phyloP scores from a whole-genome alignment of 1,140 invertebrate genomes.

The Neodiprion lecontei region DNA sequence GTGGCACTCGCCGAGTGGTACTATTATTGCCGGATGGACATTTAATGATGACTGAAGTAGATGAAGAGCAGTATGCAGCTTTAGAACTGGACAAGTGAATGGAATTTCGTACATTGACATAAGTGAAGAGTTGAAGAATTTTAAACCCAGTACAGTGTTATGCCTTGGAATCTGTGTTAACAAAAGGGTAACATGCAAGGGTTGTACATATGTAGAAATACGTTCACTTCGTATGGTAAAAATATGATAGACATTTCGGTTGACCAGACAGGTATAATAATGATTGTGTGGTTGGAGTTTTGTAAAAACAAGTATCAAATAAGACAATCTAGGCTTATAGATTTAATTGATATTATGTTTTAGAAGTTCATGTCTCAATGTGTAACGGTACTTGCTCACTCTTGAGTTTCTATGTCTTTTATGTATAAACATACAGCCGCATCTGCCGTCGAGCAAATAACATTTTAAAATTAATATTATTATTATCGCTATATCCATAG shows the following conservation, averaged over 20 bases:
- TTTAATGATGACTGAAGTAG: constrained; percentile 84
- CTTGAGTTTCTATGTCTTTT: constrained; percentile 44
- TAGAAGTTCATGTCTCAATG: constrained; percentile 45
- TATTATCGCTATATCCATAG: constrained; percentile 34
- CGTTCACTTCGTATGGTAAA: constrained; percentile 32
- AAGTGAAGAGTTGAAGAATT: background rate
- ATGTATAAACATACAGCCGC: constrained; percentile 29
- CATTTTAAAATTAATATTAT: constrained; percentile 39
- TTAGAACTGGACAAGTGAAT: constrained; percentile 70
- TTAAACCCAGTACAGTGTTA: constrained; percentile 31
- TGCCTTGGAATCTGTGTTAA: constrained; percentile 25
- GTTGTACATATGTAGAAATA: constrained; percentile 57
- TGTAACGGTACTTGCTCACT: constrained; percentile 49
- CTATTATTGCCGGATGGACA: constrained; percentile 81
- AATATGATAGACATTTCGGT: constrained; percentile 14
- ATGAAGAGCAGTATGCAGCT: constrained; percentile 81
- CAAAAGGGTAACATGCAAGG: constrained; percentile 27
- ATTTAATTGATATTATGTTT: constrained; percentile 40
- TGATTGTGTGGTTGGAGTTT: background rate
- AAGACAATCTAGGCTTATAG: constrained; percentile 36
- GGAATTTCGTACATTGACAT: constrained; percentile 16
- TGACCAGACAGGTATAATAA: background rate
- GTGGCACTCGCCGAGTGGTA: constrained; percentile 80
- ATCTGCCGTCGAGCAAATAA: constrained; percentile 35
- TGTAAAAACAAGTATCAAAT: constrained; percentile 24